Conservation (phyloP, 2,888 invertebrate species). For the Eurytoma adleriae region DNA sequence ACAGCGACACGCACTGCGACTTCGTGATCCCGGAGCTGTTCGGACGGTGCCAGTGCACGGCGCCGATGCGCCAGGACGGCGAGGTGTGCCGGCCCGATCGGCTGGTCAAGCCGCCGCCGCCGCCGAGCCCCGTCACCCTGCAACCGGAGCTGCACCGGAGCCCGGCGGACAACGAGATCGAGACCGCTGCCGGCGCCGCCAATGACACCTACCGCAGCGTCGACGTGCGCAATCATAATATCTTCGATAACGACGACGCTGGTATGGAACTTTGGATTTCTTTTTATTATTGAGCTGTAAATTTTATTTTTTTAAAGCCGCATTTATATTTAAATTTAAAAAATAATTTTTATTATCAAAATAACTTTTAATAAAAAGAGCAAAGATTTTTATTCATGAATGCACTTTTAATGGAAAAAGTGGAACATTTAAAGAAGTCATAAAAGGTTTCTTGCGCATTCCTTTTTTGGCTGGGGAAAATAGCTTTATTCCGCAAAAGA, state of each 20-base stretch:
- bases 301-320: too few relatives aligned
- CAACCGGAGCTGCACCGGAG: conserved; percentile 60
- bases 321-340: too few relatives aligned
- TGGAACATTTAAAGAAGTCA: too few relatives aligned
- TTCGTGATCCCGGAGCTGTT: conserved; percentile 93
- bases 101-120: conserved; percentile 72
- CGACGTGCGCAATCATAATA: not conserved
- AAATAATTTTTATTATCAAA: too few relatives aligned
- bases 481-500: too few relatives aligned
- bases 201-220: not conserved
- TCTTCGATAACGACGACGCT: conserved; percentile 57
- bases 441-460: too few relatives aligned
- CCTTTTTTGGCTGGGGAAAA: too few relatives aligned
- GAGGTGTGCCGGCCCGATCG: conserved; percentile 76
- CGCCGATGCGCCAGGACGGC: conserved; percentile 74
- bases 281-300: too few relatives aligned
- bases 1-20: conserved; percentile 90
- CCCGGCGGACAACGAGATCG: conserved; percentile 65
- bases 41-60: conserved; percentile 88
- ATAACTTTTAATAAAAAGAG: too few relatives aligned
- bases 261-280: conserved; percentile 28
- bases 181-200: conserved; percentile 37
- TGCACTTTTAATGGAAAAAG: too few relatives aligned
- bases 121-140: conserved; percentile 12
- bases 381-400: too few relatives aligned